These are phyloP conservation scores for Circaetus cinerascens DNA, from an alignment of 2,113 vertebrate genomes.

Conservation along the genomic window DNA sequence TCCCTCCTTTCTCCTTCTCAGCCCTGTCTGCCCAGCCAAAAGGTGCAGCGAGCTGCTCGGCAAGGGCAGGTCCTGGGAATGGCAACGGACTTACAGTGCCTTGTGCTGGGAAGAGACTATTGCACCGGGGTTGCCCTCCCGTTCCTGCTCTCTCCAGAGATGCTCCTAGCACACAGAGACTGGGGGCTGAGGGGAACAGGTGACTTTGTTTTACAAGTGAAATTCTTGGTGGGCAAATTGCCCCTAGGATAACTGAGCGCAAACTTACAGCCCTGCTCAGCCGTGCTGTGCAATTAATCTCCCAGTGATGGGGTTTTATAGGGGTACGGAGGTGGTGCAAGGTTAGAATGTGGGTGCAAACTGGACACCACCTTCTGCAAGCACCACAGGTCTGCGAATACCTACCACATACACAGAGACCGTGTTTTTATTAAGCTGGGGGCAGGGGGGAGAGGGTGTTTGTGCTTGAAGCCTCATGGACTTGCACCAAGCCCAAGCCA, in stretches of 20 bases:
- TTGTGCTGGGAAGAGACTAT: background rate
- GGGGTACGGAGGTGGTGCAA: background rate
- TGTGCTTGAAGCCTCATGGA: background rate
- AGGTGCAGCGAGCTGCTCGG: background rate
- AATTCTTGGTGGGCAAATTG: background rate
- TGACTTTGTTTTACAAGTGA: background rate
- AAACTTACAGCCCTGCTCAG: background rate
- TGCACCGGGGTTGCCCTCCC: background rate
- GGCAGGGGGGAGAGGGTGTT: background rate
- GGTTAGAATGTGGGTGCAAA: background rate
- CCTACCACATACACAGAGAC: fast-evolving
- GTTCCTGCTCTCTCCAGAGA: background rate
- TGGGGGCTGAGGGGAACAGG: background rate
- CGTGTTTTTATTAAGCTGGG: fast-evolving
- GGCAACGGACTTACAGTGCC: background rate
- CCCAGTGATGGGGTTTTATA: fast-evolving
- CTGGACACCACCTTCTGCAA: background rate
- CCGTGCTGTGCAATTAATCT: background rate
- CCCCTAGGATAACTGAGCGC: background rate
- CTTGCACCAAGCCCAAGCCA: background rate
- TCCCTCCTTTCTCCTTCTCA: background rate
- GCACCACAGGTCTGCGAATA: background rate
- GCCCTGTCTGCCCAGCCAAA: background rate
- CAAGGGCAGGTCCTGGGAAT: background rate
- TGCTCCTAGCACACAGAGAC: background rate